Evolutionary conservation across 1,140 invertebrate genomes (phyloP).

Genomic region (Charaxes varanes): DNA sequence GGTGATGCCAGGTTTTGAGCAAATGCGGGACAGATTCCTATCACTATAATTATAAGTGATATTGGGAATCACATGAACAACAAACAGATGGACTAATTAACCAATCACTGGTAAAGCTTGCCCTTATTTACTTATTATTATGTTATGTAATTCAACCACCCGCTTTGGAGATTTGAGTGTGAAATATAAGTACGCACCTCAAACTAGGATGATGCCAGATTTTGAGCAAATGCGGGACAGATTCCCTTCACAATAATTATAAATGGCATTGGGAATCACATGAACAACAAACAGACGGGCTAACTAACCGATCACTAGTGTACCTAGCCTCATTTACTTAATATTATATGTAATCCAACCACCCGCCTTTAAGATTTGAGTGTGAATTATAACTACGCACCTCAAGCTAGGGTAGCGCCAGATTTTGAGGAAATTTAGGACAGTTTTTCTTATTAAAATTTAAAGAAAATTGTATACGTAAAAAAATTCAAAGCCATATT

Average conservation of each 20-base stretch:
- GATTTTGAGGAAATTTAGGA: background rate
- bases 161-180: slow-evolving; percentile 15
- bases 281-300: background rate
- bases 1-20: background rate
- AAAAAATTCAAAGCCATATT: no score
- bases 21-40: background rate
- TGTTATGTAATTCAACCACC: slow-evolving; percentile 17
- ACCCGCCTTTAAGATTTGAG: slow-evolving; percentile 14
- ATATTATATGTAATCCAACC: slow-evolving; percentile 16
- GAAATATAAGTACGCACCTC: slow-evolving; percentile 6
- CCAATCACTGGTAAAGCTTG: no score
- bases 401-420: background rate
- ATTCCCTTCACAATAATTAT: no score
- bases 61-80: background rate
- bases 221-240: background rate
- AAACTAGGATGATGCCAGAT: background rate
- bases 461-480: no score
- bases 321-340: no score
- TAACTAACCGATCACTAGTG: no score
- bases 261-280: background rate
- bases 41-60: no score
- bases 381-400: slow-evolving; percentile 6
- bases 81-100: no score
- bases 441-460: no score
- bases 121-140: no score